Evolutionary conservation across 1,140 invertebrate genomes (phyloP), one percentile per base, ranked within the genome.

Genomic region (Trichonephila inaurata): DNA sequence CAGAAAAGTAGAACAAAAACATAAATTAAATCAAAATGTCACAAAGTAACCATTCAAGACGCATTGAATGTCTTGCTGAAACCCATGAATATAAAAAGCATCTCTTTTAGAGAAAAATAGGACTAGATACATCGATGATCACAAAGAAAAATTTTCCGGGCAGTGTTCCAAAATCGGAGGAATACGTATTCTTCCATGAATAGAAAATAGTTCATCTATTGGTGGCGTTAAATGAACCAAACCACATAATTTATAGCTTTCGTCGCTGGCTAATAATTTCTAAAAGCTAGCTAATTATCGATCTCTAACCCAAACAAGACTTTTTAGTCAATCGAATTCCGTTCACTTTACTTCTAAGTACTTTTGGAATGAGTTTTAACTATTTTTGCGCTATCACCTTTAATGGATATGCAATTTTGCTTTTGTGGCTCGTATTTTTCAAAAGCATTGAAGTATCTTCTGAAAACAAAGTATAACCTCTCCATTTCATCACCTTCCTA

Each of bases 291-390:
- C 85, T 87, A 87, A 87, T 87, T 87, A 87, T 87, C 85, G 85
- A 87, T 61, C 33, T 4, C 24, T n/a, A 61, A 58, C 85, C 33
- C 24, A 87, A 87, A 64, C 61, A 87, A 19, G 28, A 40, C 61
- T 33, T 87, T 64, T 62, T 33, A n/a, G 61, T 64, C 21, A 87
- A 87, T 87, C 61, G 85, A 62, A 87, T 64, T 51, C 82, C 82
- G 82, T 60, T 83, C 44, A 83, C 61, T 64, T 62, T 28, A 33
- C 58, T 87, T 87, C 60, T 87, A 87, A 87, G 85, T 60, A 87
- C 85, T 87, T 87, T 64, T 19, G 85, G 85, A 87, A 87, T 87
- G 85, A 87, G 85, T 87, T 87, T 87, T 87, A 87, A 87, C 85
- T 58, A 87, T 87, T 87, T 87, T 64, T 64, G 58, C 24, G n/a